Evolutionary conservation across 2,888 invertebrate genomes (phyloP), one percentile per base, ranked within the genome.

Genomic region (Podotricha telesiphe): DNA sequence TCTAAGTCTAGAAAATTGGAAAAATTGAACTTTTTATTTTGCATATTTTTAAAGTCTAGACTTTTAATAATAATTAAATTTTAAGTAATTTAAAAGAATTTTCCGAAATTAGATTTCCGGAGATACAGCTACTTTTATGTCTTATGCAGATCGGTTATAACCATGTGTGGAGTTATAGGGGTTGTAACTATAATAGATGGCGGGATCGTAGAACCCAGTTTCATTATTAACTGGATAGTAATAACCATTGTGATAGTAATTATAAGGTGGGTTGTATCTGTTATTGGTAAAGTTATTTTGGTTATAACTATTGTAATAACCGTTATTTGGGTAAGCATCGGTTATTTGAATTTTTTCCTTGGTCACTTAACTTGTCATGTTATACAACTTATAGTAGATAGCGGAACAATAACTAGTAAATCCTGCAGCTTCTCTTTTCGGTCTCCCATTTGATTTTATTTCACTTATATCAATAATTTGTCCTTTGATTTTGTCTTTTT

Each of bases 351-450:
- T 47, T 20, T 51, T 66, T 8, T 48, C n/a, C 7, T 53, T 47
- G 6, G n/a, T n/a, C n/a, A n/a, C n/a, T n/a, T n/a, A n/a, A n/a
- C 58, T 58, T 6, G 59, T 65, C n/a, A n/a, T n/a, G n/a, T n/a
- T n/a, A 5, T 65, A 68, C 20, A 68, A 15, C 59, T 65, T 68
- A n/a, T 59, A 20, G 28, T 65, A 68, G 11, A 65, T 45, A 13
- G 13, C 20, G 3, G 22, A 20, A 5, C 65, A 59, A 6, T 51
- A 68, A 22, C 37, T 42, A 1, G 17, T 55, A 17, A 55, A 10
- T 50, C 40, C 17, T 34, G n/a, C 22, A 13, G 65, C n/a, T 13
- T 19, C 20, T 19, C 66, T 59, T 40, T 50, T 66, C n/a, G 5
- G 28, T 59, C 59, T 22, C 8, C 15, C n/a, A 11, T 34, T n/a